Percentiles rank a stretch among this genome's conserved stretches.
These are phyloP conservation scores for Choreutis nemorana DNA, from an alignment of 2,888 invertebrate genomes.

Conservation along the genomic window DNA sequence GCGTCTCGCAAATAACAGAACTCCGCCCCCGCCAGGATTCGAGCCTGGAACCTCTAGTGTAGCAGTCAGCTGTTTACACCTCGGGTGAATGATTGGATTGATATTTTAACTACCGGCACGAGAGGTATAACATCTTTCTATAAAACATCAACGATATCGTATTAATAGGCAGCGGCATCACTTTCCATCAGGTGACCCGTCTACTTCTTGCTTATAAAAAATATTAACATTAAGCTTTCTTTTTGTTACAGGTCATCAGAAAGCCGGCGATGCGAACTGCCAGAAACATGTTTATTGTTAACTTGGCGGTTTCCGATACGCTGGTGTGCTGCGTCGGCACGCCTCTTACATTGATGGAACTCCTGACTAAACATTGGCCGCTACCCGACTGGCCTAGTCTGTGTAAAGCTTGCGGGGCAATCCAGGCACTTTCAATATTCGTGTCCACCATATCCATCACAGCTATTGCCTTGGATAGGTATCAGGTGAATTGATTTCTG, in stretches of 20 bases:
- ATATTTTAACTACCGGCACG: too few species aligned
- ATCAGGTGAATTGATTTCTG: slow-evolving; percentile 65
- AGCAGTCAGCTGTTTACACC: too few species aligned
- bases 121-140: too few species aligned
- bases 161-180: too few species aligned
- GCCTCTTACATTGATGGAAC: slow-evolving; percentile 88
- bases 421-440: slow-evolving; percentile 91
- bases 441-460: slow-evolving; percentile 94
- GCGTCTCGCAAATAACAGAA: too few species aligned
- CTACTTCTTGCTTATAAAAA: too few species aligned
- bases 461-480: slow-evolving; percentile 86
- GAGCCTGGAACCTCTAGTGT: too few species aligned
- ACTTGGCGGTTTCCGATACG: slow-evolving; percentile 86
- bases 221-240: slow-evolving; percentile 1
- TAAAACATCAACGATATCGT: too few species aligned
- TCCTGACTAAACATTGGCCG: slow-evolving; percentile 86
- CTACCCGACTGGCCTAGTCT: slow-evolving; percentile 78
- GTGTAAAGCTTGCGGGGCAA: slow-evolving; percentile 86
- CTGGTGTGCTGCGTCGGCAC: slow-evolving; percentile 89
- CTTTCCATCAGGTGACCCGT: too few species aligned
- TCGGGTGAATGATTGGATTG: too few species aligned
- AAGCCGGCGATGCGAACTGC: slow-evolving; percentile 92
- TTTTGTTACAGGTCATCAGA: slow-evolving; percentile 70
- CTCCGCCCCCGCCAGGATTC: too few species aligned
- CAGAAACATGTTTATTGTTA: slow-evolving; percentile 92